Conservation (phyloP, 2,888 invertebrate genomes). For the Nebria salina region DNA sequence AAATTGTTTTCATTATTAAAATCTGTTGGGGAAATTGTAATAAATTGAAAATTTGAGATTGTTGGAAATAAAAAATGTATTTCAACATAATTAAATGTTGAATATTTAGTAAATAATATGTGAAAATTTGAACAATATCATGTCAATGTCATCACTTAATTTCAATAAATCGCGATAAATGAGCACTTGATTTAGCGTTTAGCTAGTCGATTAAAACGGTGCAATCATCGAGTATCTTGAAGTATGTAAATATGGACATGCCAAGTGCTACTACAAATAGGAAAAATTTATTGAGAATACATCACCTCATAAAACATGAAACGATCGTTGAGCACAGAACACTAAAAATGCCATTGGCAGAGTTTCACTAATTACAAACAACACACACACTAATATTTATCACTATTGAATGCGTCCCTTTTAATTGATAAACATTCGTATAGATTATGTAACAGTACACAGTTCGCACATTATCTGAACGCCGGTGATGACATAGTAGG, state of each 20-base stretch:
- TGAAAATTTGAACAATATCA: background rate
- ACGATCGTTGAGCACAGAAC: conserved; percentile 6
- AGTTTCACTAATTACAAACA: background rate
- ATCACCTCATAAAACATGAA: conserved; percentile 11
- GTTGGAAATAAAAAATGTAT: no score
- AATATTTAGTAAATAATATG: background rate
- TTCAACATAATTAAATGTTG: no score
- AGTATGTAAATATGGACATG: background rate
- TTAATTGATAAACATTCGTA: conserved; percentile 4
- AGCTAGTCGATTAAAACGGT: background rate
- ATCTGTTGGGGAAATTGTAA: no score
- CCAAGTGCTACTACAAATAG: background rate
- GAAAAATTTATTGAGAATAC: background rate
- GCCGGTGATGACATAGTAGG: conserved; percentile 8
- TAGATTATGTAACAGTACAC: background rate
- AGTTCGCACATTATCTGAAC: conserved; percentile 5
- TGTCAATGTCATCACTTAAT: background rate
- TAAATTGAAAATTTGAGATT: no score
- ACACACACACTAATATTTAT: conserved; percentile 6
- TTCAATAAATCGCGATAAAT: background rate
- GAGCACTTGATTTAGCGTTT: background rate
- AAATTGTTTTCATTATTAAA: no score
- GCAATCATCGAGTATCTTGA: background rate
- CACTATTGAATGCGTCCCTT: background rate
- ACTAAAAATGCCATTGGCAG: conserved; percentile 16